Percentiles rank a stretch among this genome's conserved stretches.
Evolutionary conservation across 2,888 invertebrate species (phyloP).

Genomic region (Oconnorella tubifera): DNA sequence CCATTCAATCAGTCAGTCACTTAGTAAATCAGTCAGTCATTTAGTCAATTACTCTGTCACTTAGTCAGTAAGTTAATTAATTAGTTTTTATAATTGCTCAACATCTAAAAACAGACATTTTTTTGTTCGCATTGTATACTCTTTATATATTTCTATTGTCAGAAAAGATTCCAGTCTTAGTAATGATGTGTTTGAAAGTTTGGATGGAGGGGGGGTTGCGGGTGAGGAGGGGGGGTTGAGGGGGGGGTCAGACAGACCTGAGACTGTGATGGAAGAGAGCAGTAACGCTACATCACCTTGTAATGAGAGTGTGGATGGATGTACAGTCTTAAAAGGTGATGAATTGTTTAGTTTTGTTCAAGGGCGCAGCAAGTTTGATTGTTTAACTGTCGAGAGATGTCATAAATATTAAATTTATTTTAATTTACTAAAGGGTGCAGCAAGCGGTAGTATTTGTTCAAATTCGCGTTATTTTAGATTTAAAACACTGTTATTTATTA

Average conservation of each 20-base stretch:
- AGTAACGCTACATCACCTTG: neutral
- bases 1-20: no score
- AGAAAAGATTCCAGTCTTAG: slow-evolving; percentile 57
- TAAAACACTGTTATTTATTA: neutral
- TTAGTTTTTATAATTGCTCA: no score
- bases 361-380: no score
- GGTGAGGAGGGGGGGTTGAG: neutral
- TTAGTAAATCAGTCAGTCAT: no score
- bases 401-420: no score
- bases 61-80: no score
- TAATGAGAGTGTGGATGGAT: no score
- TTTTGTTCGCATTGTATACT: no score
- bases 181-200: slow-evolving; percentile 59
- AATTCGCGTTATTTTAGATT: neutral
- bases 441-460: neutral
- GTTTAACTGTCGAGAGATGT: no score
- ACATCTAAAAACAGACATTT: no score
- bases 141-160: neutral
- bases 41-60: no score
- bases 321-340: neutral
- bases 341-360: neutral
- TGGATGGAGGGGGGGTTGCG: slow-evolving; percentile 37
- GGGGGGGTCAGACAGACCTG: slow-evolving; percentile 22
- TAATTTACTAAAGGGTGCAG: no score
- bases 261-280: slow-evolving; percentile 35